Percentiles rank a stretch among this genome's conserved stretches.
Evolutionary conservation across 1,140 invertebrate genomes (phyloP).

Genomic region (Pseudobourletiella spinata): DNA sequence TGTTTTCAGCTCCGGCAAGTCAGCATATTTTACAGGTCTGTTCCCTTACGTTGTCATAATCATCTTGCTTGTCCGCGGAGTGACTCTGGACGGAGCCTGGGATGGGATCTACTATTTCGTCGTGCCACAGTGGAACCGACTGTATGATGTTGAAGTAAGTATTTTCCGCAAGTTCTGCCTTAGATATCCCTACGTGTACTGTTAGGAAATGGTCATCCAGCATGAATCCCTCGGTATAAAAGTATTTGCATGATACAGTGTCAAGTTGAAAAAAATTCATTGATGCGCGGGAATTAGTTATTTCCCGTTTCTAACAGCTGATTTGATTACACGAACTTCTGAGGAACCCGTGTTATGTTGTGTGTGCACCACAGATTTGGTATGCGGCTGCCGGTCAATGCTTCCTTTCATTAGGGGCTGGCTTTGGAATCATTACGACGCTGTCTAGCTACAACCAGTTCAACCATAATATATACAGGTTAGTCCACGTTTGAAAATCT

Average conservation of each 20-base stretch:
- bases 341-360: too few relatives aligned
- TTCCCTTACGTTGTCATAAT: constrained; percentile 49
- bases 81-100: constrained; percentile 42
- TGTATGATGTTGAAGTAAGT: constrained; percentile 55
- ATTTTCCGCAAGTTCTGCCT: too few relatives aligned
- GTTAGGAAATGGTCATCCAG: too few relatives aligned
- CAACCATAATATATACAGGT: constrained; percentile 35
- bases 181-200: constrained; percentile 40
- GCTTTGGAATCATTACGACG: constrained; percentile 47
- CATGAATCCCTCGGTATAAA: too few relatives aligned
- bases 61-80: constrained; percentile 43
- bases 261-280: too few relatives aligned
- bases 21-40: constrained; percentile 43
- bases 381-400: constrained; percentile 47
- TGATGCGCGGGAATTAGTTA: too few relatives aligned
- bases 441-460: constrained; percentile 36
- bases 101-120: constrained; percentile 58
- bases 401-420: constrained; percentile 45
- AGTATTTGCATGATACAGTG: too few relatives aligned
- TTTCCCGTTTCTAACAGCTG: constrained; percentile 60
- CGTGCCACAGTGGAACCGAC: constrained; percentile 57
- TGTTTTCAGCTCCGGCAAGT: constrained; percentile 51
- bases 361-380: constrained; percentile 61
- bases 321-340: constrained; percentile 46
- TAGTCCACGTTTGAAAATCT: background rate